Evolutionary conservation across 2,888 invertebrate species (phyloP).

Genomic region (Digitonthophagus gazella): DNA sequence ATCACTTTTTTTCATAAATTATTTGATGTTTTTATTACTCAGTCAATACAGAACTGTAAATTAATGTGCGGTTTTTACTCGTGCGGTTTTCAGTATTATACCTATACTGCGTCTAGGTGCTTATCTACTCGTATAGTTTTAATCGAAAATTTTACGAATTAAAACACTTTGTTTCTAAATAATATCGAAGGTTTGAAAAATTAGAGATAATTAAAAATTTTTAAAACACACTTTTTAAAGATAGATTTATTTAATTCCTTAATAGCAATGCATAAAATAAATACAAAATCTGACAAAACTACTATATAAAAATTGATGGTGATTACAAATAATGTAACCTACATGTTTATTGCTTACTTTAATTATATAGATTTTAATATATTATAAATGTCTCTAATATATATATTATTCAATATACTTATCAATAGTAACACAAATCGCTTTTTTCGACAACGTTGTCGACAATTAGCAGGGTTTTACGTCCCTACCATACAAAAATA

Average conservation of each 20-base stretch:
- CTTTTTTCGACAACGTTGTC: constrained; percentile 46
- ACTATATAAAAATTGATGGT: constrained; percentile 48
- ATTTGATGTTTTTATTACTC: too few species aligned
- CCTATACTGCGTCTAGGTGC: too few species aligned
- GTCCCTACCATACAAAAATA: constrained; percentile 46
- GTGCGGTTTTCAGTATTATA: too few species aligned
- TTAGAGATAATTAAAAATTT: too few species aligned
- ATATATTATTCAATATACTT: constrained; percentile 42
- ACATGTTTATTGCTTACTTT: constrained; percentile 42
- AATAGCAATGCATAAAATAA: constrained; percentile 51
- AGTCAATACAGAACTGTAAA: too few species aligned
- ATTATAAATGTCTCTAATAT: constrained; percentile 40
- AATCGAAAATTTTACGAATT: too few species aligned
- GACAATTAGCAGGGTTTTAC: constrained; percentile 35
- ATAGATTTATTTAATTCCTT: constrained; percentile 6
- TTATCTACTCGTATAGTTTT: too few species aligned
- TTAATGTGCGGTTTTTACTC: too few species aligned
- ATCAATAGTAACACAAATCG: constrained; percentile 53
- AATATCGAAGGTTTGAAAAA: too few species aligned
- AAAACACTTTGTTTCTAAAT: too few species aligned
- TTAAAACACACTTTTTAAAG: constrained; percentile 12
- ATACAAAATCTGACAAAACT: constrained; percentile 51
- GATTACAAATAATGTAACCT: constrained; percentile 49
- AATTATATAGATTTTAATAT: constrained; percentile 26
- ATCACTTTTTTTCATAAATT: too few species aligned